These are phyloP conservation scores for Entomyzon cyanotis DNA, from an alignment of 2,113 vertebrate genomes.

Conservation along the genomic window DNA sequence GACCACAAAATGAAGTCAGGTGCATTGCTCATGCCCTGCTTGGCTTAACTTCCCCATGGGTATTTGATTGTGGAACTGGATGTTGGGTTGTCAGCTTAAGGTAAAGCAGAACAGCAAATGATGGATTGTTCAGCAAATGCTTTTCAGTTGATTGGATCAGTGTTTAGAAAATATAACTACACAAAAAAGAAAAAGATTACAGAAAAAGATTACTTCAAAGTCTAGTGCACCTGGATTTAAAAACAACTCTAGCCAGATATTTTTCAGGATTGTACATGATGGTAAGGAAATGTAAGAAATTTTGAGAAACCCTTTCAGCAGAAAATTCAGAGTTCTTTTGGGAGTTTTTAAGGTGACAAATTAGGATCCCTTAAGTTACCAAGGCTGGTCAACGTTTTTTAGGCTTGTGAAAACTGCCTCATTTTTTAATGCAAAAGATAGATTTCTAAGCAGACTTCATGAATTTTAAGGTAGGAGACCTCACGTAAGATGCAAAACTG, in stretches of 20 bases:
- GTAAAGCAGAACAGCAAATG: not conserved
- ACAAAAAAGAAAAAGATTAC: not conserved
- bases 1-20: too few relatives aligned
- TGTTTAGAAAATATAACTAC: not conserved
- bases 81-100: not conserved
- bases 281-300: not conserved
- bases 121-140: not conserved
- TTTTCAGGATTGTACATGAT: not conserved
- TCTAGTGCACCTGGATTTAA: not conserved
- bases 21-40: accelerated
- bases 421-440: not conserved
- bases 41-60: not conserved
- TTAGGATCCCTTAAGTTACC: not conserved
- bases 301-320: not conserved
- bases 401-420: not conserved
- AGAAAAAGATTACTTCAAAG: not conserved
- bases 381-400: not conserved
- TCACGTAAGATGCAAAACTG: not conserved
- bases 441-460: not conserved
- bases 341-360: not conserved
- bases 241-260: not conserved
- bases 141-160: not conserved
- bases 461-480: not conserved
- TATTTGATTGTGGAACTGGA: not conserved
- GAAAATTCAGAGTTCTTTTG: not conserved